Evolutionary conservation across 2,888 invertebrate genomes (phyloP), one percentile per base, ranked within the genome.

Genomic region (Drosophila pegasa): DNA sequence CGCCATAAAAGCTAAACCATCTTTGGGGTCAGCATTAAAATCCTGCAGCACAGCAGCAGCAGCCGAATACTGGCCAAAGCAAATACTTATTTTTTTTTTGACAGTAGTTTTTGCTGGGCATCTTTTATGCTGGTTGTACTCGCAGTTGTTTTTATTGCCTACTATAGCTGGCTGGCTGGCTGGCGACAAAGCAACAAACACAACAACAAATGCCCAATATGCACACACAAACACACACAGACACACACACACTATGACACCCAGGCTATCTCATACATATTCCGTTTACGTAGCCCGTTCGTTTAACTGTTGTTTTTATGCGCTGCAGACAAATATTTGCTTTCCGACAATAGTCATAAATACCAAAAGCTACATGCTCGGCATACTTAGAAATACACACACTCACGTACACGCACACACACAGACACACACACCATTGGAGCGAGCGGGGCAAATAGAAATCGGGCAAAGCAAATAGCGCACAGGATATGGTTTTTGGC

Each of bases 331-430:
- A 91, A 91, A 91, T 91, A 91, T 91, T 91, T 91, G 91, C 91
- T 91, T 91, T 91, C 91, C 91, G 91, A 90, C 90, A 90, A 91
- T 88, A 91, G 91, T 91, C 91, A 91, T 91, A 91, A 91, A 91
- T 91, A 91, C 91, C 90, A 91, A 91, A 90, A 90, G 91, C 90
- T 91, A 90, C 90, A 90, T 91, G 90, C 87, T 85, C 91, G 83
- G 91, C 88, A 90, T 90, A 90, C 89, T 90, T 90, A 87, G 89
- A 88, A 87, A 80, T 77, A 86, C 67, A 69, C 79, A 77, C 76
- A 76, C 66, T 66, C 58, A 67, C 52, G 31, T 25, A 63, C 57
- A 52, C 40, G 59, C 40, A 51, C 50, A 60, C 61, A 65, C 58
- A 54, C 57, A 52, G 31, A 54, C 14, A 48, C 18, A 22, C n/a